Evolutionary conservation across 2,888 invertebrate genomes (phyloP).

Genomic region (Tipula confusa): DNA sequence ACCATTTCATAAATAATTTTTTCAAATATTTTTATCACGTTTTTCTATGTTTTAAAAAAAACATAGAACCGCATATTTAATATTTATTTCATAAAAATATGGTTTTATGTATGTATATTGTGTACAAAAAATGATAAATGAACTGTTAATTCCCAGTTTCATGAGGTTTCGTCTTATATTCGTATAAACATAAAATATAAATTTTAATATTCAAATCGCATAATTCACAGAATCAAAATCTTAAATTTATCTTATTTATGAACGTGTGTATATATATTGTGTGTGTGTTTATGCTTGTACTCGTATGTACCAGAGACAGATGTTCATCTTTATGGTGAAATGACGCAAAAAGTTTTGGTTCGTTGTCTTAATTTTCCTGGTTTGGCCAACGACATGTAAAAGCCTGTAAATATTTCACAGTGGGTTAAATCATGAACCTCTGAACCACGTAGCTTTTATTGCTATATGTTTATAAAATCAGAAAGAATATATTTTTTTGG

Average conservation of each 20-base stretch:
- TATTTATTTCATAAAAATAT: not conserved
- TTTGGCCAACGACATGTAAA: too few relatives aligned
- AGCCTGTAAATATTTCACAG: too few relatives aligned
- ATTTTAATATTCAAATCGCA: slow-evolving; percentile 20
- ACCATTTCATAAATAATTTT: not conserved
- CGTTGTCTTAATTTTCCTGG: too few relatives aligned
- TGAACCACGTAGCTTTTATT: too few relatives aligned
- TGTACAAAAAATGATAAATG: slow-evolving; percentile 14
- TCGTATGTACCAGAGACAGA: not conserved
- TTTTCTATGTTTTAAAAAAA: not conserved
- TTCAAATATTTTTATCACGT: not conserved
- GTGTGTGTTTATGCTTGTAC: too few relatives aligned
- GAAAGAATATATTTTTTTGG: too few relatives aligned
- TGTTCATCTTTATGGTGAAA: not conserved
- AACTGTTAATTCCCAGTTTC: not conserved
- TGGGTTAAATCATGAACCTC: too few relatives aligned
- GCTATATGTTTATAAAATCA: too few relatives aligned
- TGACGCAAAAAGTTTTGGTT: not conserved
- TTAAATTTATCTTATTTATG: not conserved
- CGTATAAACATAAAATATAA: not conserved
- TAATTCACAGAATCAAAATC: not conserved
- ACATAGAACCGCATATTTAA: not conserved
- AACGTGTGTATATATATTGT: not conserved
- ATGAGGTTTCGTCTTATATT: not conserved
- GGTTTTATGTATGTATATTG: not conserved